Conservation (phyloP, 1,140 invertebrate genomes). For the Hormaphis cornu region DNA sequence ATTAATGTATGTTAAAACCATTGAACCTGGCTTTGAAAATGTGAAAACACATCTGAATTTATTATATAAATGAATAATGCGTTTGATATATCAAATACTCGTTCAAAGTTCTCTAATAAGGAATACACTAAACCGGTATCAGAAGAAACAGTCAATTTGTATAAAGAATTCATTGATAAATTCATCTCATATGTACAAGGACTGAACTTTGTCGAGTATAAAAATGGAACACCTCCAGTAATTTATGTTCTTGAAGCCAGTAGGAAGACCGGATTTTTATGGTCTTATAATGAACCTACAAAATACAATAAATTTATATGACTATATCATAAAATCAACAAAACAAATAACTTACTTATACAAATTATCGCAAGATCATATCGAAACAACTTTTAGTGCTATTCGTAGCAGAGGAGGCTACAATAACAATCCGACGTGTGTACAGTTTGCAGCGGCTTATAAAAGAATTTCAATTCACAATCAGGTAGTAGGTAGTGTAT, state of each 20-base stretch:
- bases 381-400: constrained; percentile 13
- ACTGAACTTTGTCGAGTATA: neutral
- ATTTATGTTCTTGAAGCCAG: neutral
- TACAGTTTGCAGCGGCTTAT: constrained; percentile 8
- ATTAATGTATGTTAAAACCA: neutral
- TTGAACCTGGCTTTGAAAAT: neutral
- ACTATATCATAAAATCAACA: neutral
- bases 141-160: neutral
- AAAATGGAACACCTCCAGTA: neutral
- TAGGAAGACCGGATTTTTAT: neutral
- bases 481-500: neutral
- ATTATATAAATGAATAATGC: neutral
- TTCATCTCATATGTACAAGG: neutral
- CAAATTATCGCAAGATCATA: constrained; percentile 17
- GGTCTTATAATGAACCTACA: neutral
- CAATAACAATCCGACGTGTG: constrained; percentile 14
- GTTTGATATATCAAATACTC: constrained; percentile 13
- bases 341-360: neutral
- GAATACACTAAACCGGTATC: neutral
- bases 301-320: neutral
- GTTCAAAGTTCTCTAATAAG: neutral
- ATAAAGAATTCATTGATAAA: neutral
- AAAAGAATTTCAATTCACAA: constrained; percentile 16
- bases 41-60: neutral
- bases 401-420: neutral